Evolutionary conservation across 2,797 vertebrate genomes (phyloP).

Genomic region (Chiloscyllium punctatum): DNA sequence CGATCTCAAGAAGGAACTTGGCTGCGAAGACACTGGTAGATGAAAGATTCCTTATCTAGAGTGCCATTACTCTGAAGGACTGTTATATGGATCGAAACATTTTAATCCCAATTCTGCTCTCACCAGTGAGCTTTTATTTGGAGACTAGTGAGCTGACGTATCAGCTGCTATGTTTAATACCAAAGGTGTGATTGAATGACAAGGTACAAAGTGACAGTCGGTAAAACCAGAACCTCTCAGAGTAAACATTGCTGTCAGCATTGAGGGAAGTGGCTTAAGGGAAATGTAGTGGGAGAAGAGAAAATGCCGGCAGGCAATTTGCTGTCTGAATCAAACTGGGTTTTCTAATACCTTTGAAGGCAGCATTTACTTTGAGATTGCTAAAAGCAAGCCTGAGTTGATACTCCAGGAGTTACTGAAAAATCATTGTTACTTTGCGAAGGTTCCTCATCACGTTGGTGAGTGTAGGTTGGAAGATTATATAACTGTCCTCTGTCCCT

Average conservation of each 20-base stretch:
- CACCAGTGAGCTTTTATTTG: neutral
- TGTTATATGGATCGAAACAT: neutral
- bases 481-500: too few relatives aligned
- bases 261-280: neutral
- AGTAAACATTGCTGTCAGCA: neutral
- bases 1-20: constrained; percentile 43
- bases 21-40: constrained; percentile 43
- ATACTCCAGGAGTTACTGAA: too few relatives aligned
- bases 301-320: neutral
- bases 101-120: neutral
- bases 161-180: neutral
- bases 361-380: neutral
- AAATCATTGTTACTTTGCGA: too few relatives aligned
- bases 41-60: constrained; percentile 43
- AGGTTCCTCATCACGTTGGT: too few relatives aligned
- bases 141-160: neutral
- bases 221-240: neutral
- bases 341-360: neutral
- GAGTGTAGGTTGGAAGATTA: too few relatives aligned
- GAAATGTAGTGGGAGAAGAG: neutral
- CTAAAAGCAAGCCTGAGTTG: neutral
- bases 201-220: neutral
- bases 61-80: neutral
- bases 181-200: neutral
- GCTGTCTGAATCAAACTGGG: neutral